These are phyloP conservation scores for Oreortyx pictus DNA, from an alignment of 2,797 vertebrate genomes.

Conservation along the genomic window DNA sequence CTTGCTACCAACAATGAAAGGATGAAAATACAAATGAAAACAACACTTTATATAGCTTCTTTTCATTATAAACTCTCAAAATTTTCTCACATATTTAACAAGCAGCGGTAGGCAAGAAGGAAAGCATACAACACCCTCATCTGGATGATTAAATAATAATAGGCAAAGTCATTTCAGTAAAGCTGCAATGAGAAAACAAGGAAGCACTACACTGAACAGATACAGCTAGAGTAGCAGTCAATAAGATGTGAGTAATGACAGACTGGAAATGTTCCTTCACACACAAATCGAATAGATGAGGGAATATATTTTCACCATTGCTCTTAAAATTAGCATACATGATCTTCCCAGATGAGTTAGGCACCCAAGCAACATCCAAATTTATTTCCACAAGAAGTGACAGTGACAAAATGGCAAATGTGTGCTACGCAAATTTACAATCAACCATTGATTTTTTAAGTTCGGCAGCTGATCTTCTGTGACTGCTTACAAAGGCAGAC, in stretches of 20 bases:
- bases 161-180: neutral
- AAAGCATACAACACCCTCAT: neutral
- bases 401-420: neutral
- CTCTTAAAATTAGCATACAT: neutral
- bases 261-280: conserved; percentile 8
- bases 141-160: neutral
- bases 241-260: neutral
- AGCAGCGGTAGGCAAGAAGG: neutral
- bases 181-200: conserved; percentile 8
- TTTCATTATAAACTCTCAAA: neutral
- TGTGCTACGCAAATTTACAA: neutral
- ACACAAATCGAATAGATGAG: neutral
- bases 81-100: neutral
- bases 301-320: neutral
- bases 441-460: neutral
- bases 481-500: neutral
- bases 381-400: neutral
- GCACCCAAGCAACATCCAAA: neutral
- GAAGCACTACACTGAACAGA: neutral
- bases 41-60: neutral
- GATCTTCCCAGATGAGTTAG: neutral
- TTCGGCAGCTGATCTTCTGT: neutral
- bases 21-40: neutral
- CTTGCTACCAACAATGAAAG: neutral
- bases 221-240: neutral